Evolutionary conservation across 1,140 invertebrate genomes (phyloP).

Genomic region (Bombus superbus): DNA sequence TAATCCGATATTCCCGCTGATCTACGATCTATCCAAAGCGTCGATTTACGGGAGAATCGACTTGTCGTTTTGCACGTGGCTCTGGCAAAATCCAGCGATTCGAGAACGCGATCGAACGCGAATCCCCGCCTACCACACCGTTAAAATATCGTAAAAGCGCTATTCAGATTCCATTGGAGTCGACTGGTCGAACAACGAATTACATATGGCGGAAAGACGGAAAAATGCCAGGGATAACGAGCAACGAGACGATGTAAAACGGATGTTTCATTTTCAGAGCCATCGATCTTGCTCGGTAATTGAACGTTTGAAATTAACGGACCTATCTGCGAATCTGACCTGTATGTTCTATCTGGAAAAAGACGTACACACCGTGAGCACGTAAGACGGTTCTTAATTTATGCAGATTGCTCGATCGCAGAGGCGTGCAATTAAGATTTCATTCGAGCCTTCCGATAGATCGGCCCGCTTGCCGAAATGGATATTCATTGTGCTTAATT

Average conservation of each 20-base stretch:
- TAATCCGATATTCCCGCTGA: background rate
- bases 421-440: conserved; percentile 71
- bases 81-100: background rate
- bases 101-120: background rate
- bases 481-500: conserved; percentile 73
- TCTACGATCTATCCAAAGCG: background rate
- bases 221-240: background rate
- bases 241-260: background rate
- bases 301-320: background rate
- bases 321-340: background rate
- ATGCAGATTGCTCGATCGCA: conserved; percentile 66
- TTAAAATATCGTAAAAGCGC: too few species aligned
- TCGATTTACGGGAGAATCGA: background rate
- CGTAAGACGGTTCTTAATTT: conserved; percentile 60
- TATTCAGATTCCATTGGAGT: too few species aligned
- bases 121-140: accelerated
- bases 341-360: conserved; percentile 5
- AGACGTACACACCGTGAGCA: conserved; percentile 1
- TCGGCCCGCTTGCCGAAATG: conserved; percentile 58
- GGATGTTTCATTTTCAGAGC: conserved; percentile 5
- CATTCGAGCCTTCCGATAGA: conserved; percentile 62
- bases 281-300: conserved; percentile 7
- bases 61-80: background rate
- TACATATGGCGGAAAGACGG: too few species aligned
- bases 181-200: too few species aligned